Conservation (phyloP, 2,797 vertebrate genomes). For the Enteromius afrohamiltoni region DNA sequence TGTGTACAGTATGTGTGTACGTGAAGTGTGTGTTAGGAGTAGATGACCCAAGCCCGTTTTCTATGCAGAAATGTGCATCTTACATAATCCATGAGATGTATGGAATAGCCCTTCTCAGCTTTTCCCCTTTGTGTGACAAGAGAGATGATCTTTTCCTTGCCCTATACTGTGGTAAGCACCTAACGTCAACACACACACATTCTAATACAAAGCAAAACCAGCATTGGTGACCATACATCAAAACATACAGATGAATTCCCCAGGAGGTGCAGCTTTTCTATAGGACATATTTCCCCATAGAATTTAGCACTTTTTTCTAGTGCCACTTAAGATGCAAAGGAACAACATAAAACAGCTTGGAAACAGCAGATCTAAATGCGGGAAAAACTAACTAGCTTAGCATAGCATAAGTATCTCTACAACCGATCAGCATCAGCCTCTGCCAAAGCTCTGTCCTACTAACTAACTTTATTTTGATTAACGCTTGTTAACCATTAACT, state of each 20-base stretch:
- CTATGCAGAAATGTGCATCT: conserved; percentile 65
- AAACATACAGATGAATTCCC: conserved; percentile 25
- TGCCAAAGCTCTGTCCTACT: background rate
- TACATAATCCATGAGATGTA: conserved; percentile 74
- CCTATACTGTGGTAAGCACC: conserved; percentile 55
- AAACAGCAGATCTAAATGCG: background rate
- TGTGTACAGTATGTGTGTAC: conserved; percentile 8
- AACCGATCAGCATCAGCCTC: background rate
- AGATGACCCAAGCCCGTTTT: conserved; percentile 44
- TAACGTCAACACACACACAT: conserved; percentile 36
- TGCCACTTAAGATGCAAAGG: background rate
- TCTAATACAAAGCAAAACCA: conserved; percentile 44
- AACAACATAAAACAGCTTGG: background rate
- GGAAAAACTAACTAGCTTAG: background rate
- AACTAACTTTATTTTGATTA: background rate
- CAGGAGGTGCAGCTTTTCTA: conserved; percentile 55
- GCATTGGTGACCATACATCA: conserved; percentile 51
- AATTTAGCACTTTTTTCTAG: background rate
- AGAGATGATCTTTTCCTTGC: conserved; percentile 63
- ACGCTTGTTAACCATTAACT: no score
- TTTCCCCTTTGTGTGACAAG: conserved; percentile 70
- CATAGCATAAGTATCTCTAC: background rate
- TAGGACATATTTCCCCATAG: conserved; percentile 57
- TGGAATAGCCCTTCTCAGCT: conserved; percentile 73
- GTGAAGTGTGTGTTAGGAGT: conserved; percentile 13